Conservation (phyloP, 2,888 invertebrate species). For the Falcaria lacertinaria region DNA sequence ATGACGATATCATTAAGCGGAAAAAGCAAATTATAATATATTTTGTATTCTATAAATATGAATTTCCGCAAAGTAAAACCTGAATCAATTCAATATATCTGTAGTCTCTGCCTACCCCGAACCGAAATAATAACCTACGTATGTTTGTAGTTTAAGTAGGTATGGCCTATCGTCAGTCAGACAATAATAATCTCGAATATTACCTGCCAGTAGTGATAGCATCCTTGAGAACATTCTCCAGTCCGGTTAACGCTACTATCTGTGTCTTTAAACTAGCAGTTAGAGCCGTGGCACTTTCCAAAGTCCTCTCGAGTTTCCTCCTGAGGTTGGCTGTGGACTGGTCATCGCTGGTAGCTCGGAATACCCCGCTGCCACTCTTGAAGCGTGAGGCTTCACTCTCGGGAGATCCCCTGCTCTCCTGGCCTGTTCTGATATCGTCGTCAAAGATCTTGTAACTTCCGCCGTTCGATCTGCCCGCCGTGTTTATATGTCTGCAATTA, state of each 20-base stretch:
- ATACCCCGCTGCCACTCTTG: background rate
- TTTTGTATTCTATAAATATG: too few relatives aligned
- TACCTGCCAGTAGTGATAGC: slow-evolving; percentile 60
- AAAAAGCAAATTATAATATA: too few relatives aligned
- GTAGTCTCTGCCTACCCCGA: too few relatives aligned
- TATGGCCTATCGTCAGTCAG: too few relatives aligned
- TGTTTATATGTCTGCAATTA: background rate
- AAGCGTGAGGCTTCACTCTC: background rate
- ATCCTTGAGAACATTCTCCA: slow-evolving; percentile 51
- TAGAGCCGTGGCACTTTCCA: slow-evolving; percentile 42
- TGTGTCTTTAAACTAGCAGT: slow-evolving; percentile 42
- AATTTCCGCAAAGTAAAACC: too few relatives aligned
- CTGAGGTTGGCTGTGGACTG: slow-evolving; percentile 30
- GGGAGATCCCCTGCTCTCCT: background rate
- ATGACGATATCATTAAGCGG: too few relatives aligned
- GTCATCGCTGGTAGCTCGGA: slow-evolving; percentile 7
- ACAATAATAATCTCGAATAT: too few relatives aligned
- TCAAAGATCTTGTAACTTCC: slow-evolving; percentile 19
- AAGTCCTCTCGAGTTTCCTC: slow-evolving; percentile 37
- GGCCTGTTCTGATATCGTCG: slow-evolving; percentile 14
- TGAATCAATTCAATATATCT: too few relatives aligned
- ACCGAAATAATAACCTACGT: too few relatives aligned
- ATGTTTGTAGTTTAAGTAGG: too few relatives aligned
- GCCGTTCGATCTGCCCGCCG: slow-evolving; percentile 14
- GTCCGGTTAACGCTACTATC: slow-evolving; percentile 33